These are phyloP conservation scores for Pseudorhombus dupliciocellatus DNA, from an alignment of 2,113 vertebrate species.

Conservation along the genomic window DNA sequence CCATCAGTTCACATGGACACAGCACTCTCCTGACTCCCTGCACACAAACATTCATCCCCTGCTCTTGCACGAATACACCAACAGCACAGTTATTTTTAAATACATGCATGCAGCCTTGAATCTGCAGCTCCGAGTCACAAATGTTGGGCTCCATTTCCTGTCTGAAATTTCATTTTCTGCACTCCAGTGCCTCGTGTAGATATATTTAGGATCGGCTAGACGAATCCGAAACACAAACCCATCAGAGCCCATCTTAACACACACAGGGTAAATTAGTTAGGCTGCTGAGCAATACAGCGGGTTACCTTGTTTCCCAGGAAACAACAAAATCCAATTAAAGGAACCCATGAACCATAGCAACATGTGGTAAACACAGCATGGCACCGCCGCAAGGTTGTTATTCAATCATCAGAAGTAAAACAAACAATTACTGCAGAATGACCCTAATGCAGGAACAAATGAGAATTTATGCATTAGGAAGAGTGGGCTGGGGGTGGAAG, in stretches of 20 bases:
- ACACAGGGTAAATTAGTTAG: constrained; percentile 42
- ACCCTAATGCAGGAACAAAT: constrained; percentile 75
- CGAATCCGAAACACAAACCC: constrained; percentile 32
- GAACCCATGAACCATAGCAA: constrained; percentile 69
- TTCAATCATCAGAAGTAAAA: constrained; percentile 75
- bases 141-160: constrained; percentile 16
- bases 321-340: constrained; percentile 75
- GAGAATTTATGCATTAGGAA: constrained; percentile 70
- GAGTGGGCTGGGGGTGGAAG: constrained; percentile 52
- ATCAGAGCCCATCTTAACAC: constrained; percentile 42
- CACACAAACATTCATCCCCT: constrained; percentile 30
- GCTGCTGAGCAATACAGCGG: constrained; percentile 67
- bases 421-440: constrained; percentile 75
- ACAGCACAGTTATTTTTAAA: constrained; percentile 34
- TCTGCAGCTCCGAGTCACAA: constrained; percentile 20
- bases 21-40: constrained; percentile 40
- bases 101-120: constrained; percentile 4
- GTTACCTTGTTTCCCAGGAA: constrained; percentile 74
- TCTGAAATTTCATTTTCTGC: constrained; percentile 17
- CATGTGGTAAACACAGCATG: constrained; percentile 74
- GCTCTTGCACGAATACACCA: constrained; percentile 26
- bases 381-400: constrained; percentile 63
- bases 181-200: constrained; percentile 29
- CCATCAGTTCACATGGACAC: constrained; percentile 61
- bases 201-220: constrained; percentile 45